phyloP scores from a whole-genome alignment of 2,888 invertebrate genomes.

The Drosophila anomalipes region DNA sequence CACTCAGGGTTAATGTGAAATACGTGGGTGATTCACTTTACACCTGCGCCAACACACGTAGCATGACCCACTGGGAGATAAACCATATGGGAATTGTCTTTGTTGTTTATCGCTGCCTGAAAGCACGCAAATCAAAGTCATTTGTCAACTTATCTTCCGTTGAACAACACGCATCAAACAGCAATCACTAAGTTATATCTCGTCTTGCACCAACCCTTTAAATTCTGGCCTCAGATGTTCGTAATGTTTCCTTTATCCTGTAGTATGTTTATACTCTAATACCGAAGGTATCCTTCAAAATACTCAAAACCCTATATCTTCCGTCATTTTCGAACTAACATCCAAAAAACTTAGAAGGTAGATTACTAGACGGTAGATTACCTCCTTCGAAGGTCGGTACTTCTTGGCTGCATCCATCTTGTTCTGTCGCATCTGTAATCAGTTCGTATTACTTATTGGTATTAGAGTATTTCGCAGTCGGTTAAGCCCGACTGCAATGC shows the following conservation, averaged over 20 bases:
- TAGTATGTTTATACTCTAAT: background rate
- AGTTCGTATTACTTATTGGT: background rate
- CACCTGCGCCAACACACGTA: slow-evolving; percentile 18
- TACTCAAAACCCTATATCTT: background rate
- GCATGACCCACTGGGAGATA: slow-evolving; percentile 5
- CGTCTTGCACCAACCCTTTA: slow-evolving; percentile 6
- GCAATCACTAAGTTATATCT: slow-evolving; percentile 38
- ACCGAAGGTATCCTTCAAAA: background rate
- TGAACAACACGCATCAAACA: slow-evolving; percentile 31
- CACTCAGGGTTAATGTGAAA: slow-evolving; percentile 38
- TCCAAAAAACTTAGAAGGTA: background rate
- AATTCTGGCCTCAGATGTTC: background rate
- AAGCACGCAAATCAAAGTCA: slow-evolving; percentile 36
- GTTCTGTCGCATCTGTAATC: background rate
- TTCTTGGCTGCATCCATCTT: background rate
- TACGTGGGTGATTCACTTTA: slow-evolving; percentile 49
- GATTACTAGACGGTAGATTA: background rate
- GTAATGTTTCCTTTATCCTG: slow-evolving; percentile 41
- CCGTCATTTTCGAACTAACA: background rate
- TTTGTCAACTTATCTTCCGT: slow-evolving; percentile 26
- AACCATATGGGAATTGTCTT: slow-evolving; percentile 21
- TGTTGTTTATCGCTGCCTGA: background rate
- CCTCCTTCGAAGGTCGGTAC: background rate
- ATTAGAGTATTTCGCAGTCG: background rate
- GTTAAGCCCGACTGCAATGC: background rate